Conservation (phyloP, 1,140 invertebrate genomes). For the Drosophila mayri region DNA sequence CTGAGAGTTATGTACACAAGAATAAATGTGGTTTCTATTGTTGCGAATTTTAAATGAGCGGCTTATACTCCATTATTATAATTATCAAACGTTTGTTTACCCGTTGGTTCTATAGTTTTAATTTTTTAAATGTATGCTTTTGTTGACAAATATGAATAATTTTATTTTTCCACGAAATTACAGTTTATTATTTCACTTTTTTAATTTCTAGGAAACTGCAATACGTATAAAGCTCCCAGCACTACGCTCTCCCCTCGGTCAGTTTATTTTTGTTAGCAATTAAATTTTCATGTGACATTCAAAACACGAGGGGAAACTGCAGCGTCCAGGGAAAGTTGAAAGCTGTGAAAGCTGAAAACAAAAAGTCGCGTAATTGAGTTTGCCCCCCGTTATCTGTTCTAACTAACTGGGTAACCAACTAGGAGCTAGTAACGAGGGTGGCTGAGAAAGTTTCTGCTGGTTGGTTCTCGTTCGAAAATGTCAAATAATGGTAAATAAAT, state of each 20-base stretch:
- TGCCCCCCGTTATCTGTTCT: conserved; percentile 45
- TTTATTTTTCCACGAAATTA: conserved; percentile 6
- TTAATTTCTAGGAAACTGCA: background rate
- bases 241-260: too few relatives aligned
- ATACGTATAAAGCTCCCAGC: background rate
- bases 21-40: conserved; percentile 5
- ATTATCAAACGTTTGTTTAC: conserved; percentile 2
- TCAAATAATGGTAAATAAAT: conserved; percentile 57
- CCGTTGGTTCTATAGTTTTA: background rate
- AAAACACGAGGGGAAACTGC: conserved; percentile 5
- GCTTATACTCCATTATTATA: background rate
- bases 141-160: background rate
- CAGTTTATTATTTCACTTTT: background rate
- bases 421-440: conserved; percentile 11
- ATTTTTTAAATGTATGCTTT: background rate
- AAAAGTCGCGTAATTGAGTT: conserved; percentile 69
- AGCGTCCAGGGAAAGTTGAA: conserved; percentile 2
- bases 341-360: conserved; percentile 22
- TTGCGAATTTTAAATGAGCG: conserved; percentile 1
- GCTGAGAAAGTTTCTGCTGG: conserved; percentile 20
- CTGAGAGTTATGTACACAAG: conserved; percentile 13
- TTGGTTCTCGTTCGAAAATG: conserved; percentile 43
- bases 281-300: conserved; percentile 33
- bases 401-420: conserved; percentile 26
- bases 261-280: conserved; percentile 16